These are phyloP conservation scores for Meteorus colon DNA, from an alignment of 2,888 invertebrate species.

Conservation along the genomic window DNA sequence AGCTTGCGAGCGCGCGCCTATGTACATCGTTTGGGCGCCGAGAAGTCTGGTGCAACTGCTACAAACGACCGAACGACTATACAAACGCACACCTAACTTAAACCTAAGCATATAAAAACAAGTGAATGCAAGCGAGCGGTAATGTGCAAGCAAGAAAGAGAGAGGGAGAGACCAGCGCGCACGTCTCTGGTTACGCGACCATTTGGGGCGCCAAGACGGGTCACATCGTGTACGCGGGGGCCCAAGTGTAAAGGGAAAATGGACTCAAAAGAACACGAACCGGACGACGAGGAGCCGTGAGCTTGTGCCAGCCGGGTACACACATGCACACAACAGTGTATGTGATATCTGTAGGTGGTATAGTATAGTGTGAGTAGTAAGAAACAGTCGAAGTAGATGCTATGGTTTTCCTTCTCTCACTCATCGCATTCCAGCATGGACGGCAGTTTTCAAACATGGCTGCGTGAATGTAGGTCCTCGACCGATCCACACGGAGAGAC, in stretches of 20 bases:
- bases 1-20: neutral
- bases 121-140: slow-evolving; percentile 54
- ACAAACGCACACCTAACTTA: slow-evolving; percentile 29
- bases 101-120: slow-evolving; percentile 42
- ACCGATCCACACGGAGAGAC: slow-evolving; percentile 63
- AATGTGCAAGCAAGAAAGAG: no score
- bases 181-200: slow-evolving; percentile 72
- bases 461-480: slow-evolving; percentile 73
- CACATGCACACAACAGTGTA: slow-evolving; percentile 32
- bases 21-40: slow-evolving; percentile 69
- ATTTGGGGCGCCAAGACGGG: slow-evolving; percentile 71
- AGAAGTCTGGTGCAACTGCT: slow-evolving; percentile 69
- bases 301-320: slow-evolving; percentile 14
- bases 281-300: slow-evolving; percentile 28
- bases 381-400: neutral
- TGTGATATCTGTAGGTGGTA: slow-evolving; percentile 44
- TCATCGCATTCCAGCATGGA: slow-evolving; percentile 69
- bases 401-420: neutral
- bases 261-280: slow-evolving; percentile 32
- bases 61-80: neutral
- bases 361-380: slow-evolving; percentile 27
- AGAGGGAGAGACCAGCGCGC: slow-evolving; percentile 51
- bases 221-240: slow-evolving; percentile 34
- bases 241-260: slow-evolving; percentile 42
- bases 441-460: slow-evolving; percentile 71